These are phyloP conservation scores for Drosophila leonis DNA, from an alignment of 2,888 invertebrate genomes.

Conservation along the genomic window DNA sequence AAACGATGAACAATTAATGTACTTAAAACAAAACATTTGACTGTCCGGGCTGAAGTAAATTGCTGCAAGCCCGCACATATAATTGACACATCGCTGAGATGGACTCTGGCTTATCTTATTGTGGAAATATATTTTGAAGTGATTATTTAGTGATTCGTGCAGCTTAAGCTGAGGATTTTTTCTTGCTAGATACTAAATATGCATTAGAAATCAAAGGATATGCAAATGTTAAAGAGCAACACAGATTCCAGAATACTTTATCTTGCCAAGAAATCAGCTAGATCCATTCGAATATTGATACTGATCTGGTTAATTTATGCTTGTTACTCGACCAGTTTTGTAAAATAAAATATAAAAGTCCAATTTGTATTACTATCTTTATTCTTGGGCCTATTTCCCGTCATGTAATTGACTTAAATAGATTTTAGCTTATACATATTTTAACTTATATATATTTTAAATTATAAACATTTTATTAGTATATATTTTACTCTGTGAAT, in stretches of 20 bases:
- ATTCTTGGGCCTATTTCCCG: not conserved
- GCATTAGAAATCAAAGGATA: not conserved
- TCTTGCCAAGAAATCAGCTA: not conserved
- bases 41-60: not conserved
- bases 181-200: not conserved
- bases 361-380: not conserved
- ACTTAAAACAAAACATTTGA: conserved; percentile 11
- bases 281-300: not conserved
- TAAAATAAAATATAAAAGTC: not conserved
- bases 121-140: not conserved
- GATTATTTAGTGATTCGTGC: not conserved
- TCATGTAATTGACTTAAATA: no score
- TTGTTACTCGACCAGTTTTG: not conserved
- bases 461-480: not conserved
- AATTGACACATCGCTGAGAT: not conserved
- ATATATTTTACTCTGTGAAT: not conserved
- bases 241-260: not conserved
- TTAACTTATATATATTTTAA: no score
- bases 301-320: not conserved
- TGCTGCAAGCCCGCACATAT: not conserved
- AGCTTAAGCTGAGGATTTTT: not conserved
- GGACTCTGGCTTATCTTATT: not conserved
- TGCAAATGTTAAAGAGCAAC: not conserved
- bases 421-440: not conserved
- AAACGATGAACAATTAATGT: conserved; percentile 31